A percentile compares a stretch with the other conserved stretches of the same genome.
These are phyloP conservation scores for Plecturocebus donacophilus DNA, from an alignment of 2,113 vertebrate genomes.

Conservation along the genomic window DNA sequence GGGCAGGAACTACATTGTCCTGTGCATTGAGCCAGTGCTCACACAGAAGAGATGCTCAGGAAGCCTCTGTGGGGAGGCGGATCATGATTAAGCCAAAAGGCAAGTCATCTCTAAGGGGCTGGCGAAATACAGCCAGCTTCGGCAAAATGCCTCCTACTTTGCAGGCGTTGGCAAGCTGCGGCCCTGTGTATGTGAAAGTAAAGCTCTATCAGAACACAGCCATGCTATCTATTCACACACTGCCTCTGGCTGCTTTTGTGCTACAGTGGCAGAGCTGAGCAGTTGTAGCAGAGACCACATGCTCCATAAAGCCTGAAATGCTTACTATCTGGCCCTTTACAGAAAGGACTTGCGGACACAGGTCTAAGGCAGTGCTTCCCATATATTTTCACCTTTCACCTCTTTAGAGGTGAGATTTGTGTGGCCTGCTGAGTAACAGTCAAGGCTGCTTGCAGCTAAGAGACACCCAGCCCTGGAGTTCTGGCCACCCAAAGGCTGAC, in stretches of 20 bases:
- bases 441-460: neutral
- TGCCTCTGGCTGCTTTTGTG: neutral
- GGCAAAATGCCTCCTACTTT: no score
- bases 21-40: neutral
- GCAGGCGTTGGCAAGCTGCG: neutral
- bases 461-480: no score
- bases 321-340: neutral
- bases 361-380: neutral
- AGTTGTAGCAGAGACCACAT: neutral
- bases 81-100: neutral
- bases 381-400: rapidly evolving
- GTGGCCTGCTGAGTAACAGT: neutral
- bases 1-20: neutral
- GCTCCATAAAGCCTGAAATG: neutral
- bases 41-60: neutral
- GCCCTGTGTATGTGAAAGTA: neutral
- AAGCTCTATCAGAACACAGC: neutral
- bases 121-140: neutral
- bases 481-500: neutral
- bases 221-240: no score
- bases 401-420: neutral
- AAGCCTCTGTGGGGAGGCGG: neutral
- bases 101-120: neutral
- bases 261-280: rapidly evolving
- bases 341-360: neutral